Evolutionary conservation across 2,888 invertebrate genomes (phyloP).

Genomic region (Drosophila subquinaria): DNA sequence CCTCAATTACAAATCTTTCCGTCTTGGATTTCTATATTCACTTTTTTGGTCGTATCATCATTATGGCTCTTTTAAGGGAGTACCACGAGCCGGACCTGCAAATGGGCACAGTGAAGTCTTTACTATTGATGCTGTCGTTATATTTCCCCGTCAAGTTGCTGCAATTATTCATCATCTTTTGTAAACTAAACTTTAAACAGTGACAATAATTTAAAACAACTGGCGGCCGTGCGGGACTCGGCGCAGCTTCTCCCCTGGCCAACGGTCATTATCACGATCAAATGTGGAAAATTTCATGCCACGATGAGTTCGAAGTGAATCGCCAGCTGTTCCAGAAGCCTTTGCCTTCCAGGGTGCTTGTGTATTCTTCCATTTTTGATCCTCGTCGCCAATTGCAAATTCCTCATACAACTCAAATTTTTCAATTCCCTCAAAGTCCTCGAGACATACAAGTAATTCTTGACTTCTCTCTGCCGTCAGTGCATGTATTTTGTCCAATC

Average conservation of each 20-base stretch:
- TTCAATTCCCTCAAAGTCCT: not conserved
- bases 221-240: not conserved
- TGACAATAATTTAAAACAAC: not conserved
- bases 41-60: slow-evolving; percentile 18
- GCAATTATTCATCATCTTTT: not conserved
- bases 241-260: not conserved
- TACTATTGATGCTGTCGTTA: not conserved
- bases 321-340: not conserved
- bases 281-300: slow-evolving; percentile 3
- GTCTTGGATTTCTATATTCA: not conserved
- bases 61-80: slow-evolving; percentile 2
- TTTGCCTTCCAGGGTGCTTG: not conserved
- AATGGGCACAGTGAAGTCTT: not conserved
- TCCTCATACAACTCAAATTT: not conserved
- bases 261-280: slow-evolving; percentile 5
- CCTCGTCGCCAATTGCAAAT: slow-evolving; percentile 7
- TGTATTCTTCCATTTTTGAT: not conserved
- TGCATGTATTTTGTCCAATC: slow-evolving; percentile 12
- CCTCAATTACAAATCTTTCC: no score
- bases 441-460: not conserved
- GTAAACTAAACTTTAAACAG: not conserved
- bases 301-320: slow-evolving; percentile 4
- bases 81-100: not conserved
- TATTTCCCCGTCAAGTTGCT: slow-evolving; percentile 6
- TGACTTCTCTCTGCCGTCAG: slow-evolving; percentile 2